A percentile compares a stretch with the other conserved stretches of the same genome.
Conservation (phyloP, 53 echinoderm and acorn worm genomes). For the Arbacia lixula region DNA sequence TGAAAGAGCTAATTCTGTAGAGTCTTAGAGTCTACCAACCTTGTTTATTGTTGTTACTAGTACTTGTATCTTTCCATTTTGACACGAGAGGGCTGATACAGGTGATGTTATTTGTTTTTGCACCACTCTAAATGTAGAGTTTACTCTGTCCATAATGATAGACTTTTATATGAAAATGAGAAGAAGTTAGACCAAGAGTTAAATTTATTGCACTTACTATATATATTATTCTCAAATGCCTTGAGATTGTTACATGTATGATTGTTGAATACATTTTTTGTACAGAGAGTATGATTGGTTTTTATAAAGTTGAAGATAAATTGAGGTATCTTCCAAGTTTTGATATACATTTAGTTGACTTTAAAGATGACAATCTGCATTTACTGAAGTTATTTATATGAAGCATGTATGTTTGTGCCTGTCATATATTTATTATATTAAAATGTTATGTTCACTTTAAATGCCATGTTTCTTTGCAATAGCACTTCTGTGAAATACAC, state of each 20-base stretch:
- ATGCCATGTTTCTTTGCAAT: slow-evolving; percentile 34
- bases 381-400: slow-evolving; percentile 41
- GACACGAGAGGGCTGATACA: slow-evolving; percentile 41
- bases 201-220: background rate
- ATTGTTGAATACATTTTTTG: too few species aligned
- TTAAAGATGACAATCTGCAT: slow-evolving; percentile 44
- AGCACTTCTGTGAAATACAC: slow-evolving; percentile 4
- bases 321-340: background rate
- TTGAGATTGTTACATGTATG: slow-evolving; percentile 5
- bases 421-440: slow-evolving; percentile 19
- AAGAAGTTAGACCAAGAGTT: too few species aligned
- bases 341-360: background rate
- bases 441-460: slow-evolving; percentile 5
- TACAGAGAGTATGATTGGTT: too few species aligned
- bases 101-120: slow-evolving; percentile 34
- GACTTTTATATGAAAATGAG: too few species aligned
- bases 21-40: background rate
- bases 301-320: too few species aligned
- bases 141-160: too few species aligned
- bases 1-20: too few species aligned
- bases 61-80: too few species aligned
- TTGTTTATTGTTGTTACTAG: too few species aligned
- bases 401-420: slow-evolving; percentile 17
- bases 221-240: slow-evolving; percentile 14
- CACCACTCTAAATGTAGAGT: too few species aligned